Conservation (phyloP, 2,797 vertebrate species). For the Mus caroli region DNA sequence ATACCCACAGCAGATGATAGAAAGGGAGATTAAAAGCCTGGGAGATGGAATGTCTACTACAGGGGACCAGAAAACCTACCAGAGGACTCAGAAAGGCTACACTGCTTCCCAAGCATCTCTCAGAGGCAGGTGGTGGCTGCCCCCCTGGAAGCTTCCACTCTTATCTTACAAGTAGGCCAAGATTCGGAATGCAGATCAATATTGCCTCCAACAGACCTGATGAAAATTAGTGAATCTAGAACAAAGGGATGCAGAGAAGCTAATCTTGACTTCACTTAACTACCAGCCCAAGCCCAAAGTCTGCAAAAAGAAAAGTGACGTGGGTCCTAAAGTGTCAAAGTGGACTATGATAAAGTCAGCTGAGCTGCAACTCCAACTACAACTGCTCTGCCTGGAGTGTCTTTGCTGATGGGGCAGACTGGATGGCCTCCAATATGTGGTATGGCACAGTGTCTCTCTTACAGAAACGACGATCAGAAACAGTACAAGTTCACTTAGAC, state of each 20-base stretch:
- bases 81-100: background rate
- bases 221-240: background rate
- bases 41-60: background rate
- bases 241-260: background rate
- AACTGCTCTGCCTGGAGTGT: background rate
- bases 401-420: background rate
- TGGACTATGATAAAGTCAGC: background rate
- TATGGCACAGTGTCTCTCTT: background rate
- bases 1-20: background rate
- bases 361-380: background rate
- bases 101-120: background rate
- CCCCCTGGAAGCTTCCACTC: background rate
- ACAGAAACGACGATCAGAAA: slow-evolving; percentile 40
- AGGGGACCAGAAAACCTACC: background rate
- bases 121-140: background rate
- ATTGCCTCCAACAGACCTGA: background rate
- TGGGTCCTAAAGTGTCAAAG: background rate
- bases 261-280: slow-evolving; percentile 8
- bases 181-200: background rate
- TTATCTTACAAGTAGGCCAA: background rate
- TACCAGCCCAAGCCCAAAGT: background rate
- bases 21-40: background rate
- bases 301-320: background rate
- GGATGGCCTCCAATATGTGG: background rate
- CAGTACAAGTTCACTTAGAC: slow-evolving; percentile 18